phyloP scores from a whole-genome alignment of 2,113 vertebrate genomes.

The Apus apus region DNA sequence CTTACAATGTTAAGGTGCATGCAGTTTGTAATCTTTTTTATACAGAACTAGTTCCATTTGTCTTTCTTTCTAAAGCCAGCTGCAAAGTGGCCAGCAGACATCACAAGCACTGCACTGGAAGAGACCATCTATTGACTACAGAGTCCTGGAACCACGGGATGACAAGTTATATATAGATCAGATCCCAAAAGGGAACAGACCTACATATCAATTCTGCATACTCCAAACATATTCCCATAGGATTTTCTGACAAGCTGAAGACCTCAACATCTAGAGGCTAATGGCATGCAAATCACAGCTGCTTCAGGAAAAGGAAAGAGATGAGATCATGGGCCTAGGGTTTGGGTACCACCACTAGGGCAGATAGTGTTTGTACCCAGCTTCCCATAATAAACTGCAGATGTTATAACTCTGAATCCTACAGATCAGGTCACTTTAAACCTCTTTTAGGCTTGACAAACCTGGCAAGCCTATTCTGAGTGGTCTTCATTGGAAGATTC shows the following conservation, averaged over 20 bases:
- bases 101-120: background rate
- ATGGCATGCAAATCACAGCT: background rate
- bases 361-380: background rate
- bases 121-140: background rate
- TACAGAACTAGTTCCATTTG: background rate
- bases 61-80: background rate
- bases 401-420: background rate
- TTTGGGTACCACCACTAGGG: background rate
- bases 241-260: background rate
- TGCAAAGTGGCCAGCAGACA: background rate
- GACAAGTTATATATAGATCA: background rate
- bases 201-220: background rate
- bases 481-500: background rate
- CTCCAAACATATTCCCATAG: background rate
- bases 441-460: background rate
- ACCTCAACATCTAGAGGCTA: background rate
- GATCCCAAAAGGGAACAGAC: background rate
- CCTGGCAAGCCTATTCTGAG: background rate
- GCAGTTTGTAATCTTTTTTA: background rate
- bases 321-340: rapidly evolving
- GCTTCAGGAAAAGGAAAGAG: background rate
- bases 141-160: background rate
- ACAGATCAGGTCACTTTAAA: background rate
- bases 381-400: background rate
- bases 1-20: background rate